Evolutionary conservation across 1,140 invertebrate species (phyloP).

Genomic region (Druon quercuslanigerum): DNA sequence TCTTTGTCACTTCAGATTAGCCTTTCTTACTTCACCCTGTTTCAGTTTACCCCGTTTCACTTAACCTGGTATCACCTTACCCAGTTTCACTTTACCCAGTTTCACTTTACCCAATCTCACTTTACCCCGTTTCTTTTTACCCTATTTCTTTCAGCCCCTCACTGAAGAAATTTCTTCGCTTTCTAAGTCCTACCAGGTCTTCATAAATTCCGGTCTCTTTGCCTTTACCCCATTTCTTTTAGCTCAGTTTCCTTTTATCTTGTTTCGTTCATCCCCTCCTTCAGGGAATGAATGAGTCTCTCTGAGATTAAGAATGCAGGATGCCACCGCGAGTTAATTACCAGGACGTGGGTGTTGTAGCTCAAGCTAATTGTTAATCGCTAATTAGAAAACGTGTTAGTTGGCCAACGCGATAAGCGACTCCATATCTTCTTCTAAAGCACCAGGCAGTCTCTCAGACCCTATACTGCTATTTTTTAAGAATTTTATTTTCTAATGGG

Average conservation of each 20-base stretch:
- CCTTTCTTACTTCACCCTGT: too few species aligned
- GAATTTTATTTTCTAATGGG: not conserved
- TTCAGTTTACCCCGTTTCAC: too few species aligned
- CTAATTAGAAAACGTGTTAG: slow-evolving; percentile 59
- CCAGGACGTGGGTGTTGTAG: slow-evolving; percentile 29
- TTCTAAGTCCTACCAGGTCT: too few species aligned
- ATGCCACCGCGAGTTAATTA: slow-evolving; percentile 41
- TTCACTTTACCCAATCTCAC: too few species aligned
- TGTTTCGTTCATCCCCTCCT: slow-evolving; percentile 40
- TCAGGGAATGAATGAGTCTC: slow-evolving; percentile 45
- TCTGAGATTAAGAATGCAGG: slow-evolving; percentile 45
- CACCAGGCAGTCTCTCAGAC: not conserved
- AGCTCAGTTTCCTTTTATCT: not conserved
- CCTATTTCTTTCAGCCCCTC: too few species aligned
- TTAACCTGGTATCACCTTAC: too few species aligned
- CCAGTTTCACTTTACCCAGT: too few species aligned
- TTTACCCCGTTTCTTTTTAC: too few species aligned
- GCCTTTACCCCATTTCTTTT: too few species aligned
- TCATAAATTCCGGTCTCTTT: too few species aligned
- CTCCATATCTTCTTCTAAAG: slow-evolving; percentile 41
- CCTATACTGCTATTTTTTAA: not conserved
- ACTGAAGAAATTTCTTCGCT: too few species aligned
- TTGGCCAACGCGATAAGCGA: slow-evolving; percentile 56
- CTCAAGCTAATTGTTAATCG: slow-evolving; percentile 55
- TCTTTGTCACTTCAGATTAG: too few species aligned